These are phyloP conservation scores for Holothuria scabra DNA, from an alignment of 53 echinoderm and acorn worm species.

Conservation along the genomic window DNA sequence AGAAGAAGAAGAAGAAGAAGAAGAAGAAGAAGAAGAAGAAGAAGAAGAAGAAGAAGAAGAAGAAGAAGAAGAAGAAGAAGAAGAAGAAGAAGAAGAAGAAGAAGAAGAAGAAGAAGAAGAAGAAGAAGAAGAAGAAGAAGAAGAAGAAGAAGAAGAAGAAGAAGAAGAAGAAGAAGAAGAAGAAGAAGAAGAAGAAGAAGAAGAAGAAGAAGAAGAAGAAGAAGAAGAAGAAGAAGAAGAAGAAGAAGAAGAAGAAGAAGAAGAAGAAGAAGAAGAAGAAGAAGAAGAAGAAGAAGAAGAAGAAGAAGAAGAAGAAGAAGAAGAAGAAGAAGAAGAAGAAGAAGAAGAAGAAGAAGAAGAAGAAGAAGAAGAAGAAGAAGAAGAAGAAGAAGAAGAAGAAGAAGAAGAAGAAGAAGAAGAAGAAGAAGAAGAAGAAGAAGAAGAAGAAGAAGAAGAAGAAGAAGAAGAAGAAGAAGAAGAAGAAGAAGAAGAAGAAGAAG, in stretches of 20 bases:
- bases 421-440: neutral
- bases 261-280: neutral
- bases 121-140: too few relatives aligned
- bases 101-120: too few relatives aligned
- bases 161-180: too few relatives aligned
- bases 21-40: neutral
- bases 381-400: neutral
- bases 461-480: neutral
- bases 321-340: neutral
- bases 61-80: conserved; percentile 6
- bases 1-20: neutral
- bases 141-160: too few relatives aligned
- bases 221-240: neutral
- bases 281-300: neutral
- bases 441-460: too few relatives aligned
- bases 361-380: neutral
- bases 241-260: neutral
- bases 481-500: neutral
- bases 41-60: too few relatives aligned
- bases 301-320: neutral
- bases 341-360: neutral
- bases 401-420: neutral
- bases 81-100: neutral
- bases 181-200: too few relatives aligned
- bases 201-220: too few relatives aligned